Evolutionary conservation across 2,113 vertebrate genomes (phyloP).

Genomic region (Rallus limicola): DNA sequence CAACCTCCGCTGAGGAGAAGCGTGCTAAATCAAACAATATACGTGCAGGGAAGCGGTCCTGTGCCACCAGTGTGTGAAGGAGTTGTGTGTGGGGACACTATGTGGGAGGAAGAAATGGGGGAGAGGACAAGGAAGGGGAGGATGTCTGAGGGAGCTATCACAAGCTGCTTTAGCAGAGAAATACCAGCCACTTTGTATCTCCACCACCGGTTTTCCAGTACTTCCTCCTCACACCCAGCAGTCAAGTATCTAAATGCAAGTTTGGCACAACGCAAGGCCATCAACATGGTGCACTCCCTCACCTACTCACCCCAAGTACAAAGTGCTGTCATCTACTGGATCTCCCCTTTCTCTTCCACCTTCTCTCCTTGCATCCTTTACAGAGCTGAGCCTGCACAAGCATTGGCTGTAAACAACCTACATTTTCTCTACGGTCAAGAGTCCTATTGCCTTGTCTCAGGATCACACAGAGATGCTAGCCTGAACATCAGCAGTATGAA

Average conservation of each 20-base stretch:
- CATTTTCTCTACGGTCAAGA: neutral
- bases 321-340: neutral
- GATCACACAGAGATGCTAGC: neutral
- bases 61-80: neutral
- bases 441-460: neutral
- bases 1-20: neutral
- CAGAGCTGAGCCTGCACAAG: neutral
- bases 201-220: neutral
- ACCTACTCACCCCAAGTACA: neutral
- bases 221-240: neutral
- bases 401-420: neutral
- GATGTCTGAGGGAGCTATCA: neutral
- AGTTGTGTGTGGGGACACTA: neutral
- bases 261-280: neutral
- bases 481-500: neutral
- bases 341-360: neutral
- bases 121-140: neutral
- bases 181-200: neutral
- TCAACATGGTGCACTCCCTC: neutral
- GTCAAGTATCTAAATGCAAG: neutral
- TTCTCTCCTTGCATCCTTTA: neutral
- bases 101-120: neutral
- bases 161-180: neutral
- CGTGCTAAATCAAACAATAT: neutral
- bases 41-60: neutral